Conservation (phyloP, 64 coral and sea anemone species). For the Platygyra sinensis region DNA sequence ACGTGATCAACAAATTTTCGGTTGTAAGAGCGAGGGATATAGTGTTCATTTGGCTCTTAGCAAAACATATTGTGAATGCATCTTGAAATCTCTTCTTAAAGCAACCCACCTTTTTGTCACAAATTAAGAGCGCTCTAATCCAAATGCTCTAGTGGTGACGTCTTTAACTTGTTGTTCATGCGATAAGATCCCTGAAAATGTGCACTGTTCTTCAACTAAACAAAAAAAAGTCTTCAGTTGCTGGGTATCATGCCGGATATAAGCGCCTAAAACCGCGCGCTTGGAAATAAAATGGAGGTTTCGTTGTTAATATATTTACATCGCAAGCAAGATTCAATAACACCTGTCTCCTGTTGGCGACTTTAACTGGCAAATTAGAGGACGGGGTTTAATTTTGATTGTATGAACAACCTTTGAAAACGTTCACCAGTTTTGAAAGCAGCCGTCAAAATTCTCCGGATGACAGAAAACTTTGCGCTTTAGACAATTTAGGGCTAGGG, state of each 20-base stretch:
- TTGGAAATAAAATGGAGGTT: not conserved
- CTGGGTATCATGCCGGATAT: no score
- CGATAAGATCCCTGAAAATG: not conserved
- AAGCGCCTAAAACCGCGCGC: not conserved
- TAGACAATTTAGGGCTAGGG: not conserved
- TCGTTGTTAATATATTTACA: not conserved
- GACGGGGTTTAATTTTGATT: not conserved
- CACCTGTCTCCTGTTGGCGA: not conserved
- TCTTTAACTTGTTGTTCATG: not conserved
- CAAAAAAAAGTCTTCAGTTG: not conserved
- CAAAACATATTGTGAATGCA: not conserved
- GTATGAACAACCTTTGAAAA: not conserved
- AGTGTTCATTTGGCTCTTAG: not conserved
- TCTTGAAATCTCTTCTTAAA: not conserved
- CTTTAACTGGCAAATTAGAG: not conserved
- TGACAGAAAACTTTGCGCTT: not conserved
- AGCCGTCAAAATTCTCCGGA: not conserved
- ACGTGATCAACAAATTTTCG: no score
- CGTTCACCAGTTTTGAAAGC: not conserved
- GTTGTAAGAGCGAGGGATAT: no score
- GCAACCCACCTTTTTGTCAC: not conserved
- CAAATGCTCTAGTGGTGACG: not conserved
- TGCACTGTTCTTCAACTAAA: not conserved
- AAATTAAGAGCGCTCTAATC: not conserved
- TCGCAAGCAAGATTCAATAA: not conserved